Conservation (phyloP, 2,113 vertebrate genomes). For the Odontesthes bonariensis region DNA sequence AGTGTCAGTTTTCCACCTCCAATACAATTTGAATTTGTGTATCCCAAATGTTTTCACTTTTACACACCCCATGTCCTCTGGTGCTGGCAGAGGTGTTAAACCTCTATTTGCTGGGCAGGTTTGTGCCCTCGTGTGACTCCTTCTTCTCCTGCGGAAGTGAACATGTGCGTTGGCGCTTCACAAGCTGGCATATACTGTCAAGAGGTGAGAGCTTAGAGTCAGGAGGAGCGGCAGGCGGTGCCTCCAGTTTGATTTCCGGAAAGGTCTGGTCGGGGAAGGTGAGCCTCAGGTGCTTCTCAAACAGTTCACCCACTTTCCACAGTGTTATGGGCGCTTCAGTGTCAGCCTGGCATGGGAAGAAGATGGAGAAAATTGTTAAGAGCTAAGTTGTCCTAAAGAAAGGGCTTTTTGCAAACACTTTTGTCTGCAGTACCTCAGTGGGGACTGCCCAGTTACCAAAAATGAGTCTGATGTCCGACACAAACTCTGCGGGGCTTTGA, state of each 20-base stretch:
- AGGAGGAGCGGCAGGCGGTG: neutral
- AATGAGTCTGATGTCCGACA: slow-evolving; percentile 88
- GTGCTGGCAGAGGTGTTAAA: neutral
- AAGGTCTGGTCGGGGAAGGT: slow-evolving; percentile 85
- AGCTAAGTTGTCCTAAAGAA: neutral
- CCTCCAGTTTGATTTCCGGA: slow-evolving; percentile 71
- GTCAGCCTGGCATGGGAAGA: slow-evolving; percentile 77
- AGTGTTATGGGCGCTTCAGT: slow-evolving; percentile 84
- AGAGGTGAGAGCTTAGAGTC: slow-evolving; percentile 16
- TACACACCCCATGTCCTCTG: slow-evolving; percentile 5
- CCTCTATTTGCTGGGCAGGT: neutral
- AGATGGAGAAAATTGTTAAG: neutral
- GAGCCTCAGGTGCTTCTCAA: slow-evolving; percentile 86
- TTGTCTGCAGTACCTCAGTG: slow-evolving; percentile 77
- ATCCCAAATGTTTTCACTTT: slow-evolving; percentile 4
- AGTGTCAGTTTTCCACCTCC: neutral
- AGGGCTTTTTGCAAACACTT: neutral
- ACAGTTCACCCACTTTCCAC: slow-evolving; percentile 82
- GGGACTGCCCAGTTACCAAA: slow-evolving; percentile 87
- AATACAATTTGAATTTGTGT: neutral
- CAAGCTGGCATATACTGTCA: slow-evolving; percentile 14
- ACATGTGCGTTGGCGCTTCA: slow-evolving; percentile 14
- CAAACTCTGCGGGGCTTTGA: slow-evolving; percentile 86
- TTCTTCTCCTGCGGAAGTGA: slow-evolving; percentile 34
- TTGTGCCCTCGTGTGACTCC: slow-evolving; percentile 16